Evolutionary conservation across 2,113 vertebrate genomes (phyloP).

Genomic region (Amazona vittata): DNA sequence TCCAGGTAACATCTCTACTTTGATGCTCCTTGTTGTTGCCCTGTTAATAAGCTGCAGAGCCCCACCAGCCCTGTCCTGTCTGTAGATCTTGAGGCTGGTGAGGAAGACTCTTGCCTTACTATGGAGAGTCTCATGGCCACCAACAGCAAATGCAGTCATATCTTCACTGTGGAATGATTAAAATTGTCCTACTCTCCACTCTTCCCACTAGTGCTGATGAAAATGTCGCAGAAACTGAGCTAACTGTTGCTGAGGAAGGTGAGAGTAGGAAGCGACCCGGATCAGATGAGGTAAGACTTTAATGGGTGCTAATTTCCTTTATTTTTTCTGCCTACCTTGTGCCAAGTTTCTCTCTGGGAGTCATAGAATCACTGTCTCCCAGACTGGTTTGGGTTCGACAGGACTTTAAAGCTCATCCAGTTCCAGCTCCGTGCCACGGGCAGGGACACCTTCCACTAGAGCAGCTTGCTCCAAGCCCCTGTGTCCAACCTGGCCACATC

Average conservation of each 20-base stretch:
- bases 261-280: slow-evolving; percentile 40
- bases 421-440: neutral
- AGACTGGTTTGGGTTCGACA: neutral
- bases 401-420: neutral
- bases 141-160: neutral
- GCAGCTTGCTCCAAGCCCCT: neutral
- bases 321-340: neutral
- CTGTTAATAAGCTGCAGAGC: neutral
- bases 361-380: neutral
- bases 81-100: neutral
- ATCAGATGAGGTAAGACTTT: slow-evolving; percentile 44
- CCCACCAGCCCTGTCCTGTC: neutral
- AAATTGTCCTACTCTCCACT: neutral
- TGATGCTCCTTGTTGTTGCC: neutral
- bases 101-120: neutral
- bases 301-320: neutral
- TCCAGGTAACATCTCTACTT: slow-evolving; percentile 26
- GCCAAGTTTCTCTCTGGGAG: neutral
- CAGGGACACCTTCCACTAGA: neutral
- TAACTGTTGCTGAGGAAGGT: neutral
- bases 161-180: neutral
- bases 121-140: neutral
- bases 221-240: neutral
- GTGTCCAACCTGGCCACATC: neutral
- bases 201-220: neutral